These are phyloP conservation scores for Drosophila azteca DNA, from an alignment of 1,140 invertebrate genomes.

Conservation along the genomic window DNA sequence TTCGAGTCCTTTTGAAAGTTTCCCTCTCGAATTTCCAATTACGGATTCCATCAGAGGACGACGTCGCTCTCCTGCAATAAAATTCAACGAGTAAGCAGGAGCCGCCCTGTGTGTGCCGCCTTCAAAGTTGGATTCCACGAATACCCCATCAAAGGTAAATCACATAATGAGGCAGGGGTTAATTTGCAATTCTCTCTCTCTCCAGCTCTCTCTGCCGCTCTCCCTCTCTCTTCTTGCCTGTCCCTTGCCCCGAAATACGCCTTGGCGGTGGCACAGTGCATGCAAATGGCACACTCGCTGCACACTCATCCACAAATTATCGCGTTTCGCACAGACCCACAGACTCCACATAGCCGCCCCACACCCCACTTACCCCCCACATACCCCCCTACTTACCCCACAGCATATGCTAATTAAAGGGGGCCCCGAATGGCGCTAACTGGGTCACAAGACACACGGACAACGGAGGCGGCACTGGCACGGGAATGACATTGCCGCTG, in stretches of 20 bases:
- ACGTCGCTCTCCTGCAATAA: no score
- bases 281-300: slow-evolving; percentile 28
- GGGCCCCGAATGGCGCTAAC: slow-evolving; percentile 34
- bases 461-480: slow-evolving; percentile 2
- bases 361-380: slow-evolving; percentile 21
- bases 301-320: slow-evolving; percentile 45
- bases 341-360: slow-evolving; percentile 19
- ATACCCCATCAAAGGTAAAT: slow-evolving; percentile 11
- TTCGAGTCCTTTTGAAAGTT: no score
- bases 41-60: no score
- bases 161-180: slow-evolving; percentile 35
- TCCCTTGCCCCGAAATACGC: slow-evolving; percentile 8
- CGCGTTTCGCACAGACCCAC: slow-evolving; percentile 28
- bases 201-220: not conserved
- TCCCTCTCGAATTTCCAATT: no score
- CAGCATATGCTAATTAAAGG: slow-evolving; percentile 74
- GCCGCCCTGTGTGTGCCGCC: no score
- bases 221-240: not conserved
- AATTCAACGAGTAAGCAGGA: no score
- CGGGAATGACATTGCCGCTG: slow-evolving; percentile 51
- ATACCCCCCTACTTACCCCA: not conserved
- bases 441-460: slow-evolving; percentile 61
- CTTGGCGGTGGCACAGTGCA: slow-evolving; percentile 36
- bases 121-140: not conserved
- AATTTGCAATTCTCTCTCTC: slow-evolving; percentile 41